Base-by-base conservation (phyloP, 2,888 invertebrate genomes). In the Cheilosia vulpina region DNA sequence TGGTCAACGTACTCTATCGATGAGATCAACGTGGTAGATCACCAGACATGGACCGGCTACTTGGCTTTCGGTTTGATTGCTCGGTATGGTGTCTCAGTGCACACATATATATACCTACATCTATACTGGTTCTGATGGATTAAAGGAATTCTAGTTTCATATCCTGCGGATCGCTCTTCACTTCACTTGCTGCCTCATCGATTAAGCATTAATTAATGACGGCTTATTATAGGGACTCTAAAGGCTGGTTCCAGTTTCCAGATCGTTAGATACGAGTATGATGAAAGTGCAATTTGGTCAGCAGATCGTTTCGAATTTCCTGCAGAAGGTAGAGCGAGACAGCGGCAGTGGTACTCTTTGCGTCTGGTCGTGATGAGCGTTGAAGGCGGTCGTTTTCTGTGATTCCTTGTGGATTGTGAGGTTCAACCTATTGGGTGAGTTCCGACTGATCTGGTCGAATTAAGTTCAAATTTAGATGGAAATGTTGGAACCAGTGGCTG, bases 11-110 rank as follows among this genome's bases (percentile, higher is more conserved):
- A 68, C 31, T 43, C 62, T 52, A 55, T 43, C 68, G 78, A 60
- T 65, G 63, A 69, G 72, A 78, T 83, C 78, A 78, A 68, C 50
- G 66, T 83, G 63, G 77, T 84, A 84, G 53, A 79, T 75, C 79
- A 84, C 79, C 68, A 58, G 19, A 73, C 78, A 73, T 69, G 69
- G 75, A 79, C 69, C 62, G 71, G 79, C 83, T 79, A 83, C 79
- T 73, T 63, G 83, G 45, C 66, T 79, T 78, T 73, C 43, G 19
- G 6, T 7, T 31, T 31, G 55, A 38, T 34, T 50, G 17, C 9
- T 21, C n/a, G 45, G 38, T 38, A 38, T 47, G n/a, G 27, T 34
- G 31, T 13, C 38, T 38, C 13, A 13, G 38, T 38, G 13, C 3
- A 21, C 21, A 9, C 11, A 13, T 38, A 13, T 38, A 4, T 38